Evolutionary conservation across 2,888 invertebrate genomes (phyloP), one percentile per base, ranked within the genome.

Genomic region (Oeneis ivallda): DNA sequence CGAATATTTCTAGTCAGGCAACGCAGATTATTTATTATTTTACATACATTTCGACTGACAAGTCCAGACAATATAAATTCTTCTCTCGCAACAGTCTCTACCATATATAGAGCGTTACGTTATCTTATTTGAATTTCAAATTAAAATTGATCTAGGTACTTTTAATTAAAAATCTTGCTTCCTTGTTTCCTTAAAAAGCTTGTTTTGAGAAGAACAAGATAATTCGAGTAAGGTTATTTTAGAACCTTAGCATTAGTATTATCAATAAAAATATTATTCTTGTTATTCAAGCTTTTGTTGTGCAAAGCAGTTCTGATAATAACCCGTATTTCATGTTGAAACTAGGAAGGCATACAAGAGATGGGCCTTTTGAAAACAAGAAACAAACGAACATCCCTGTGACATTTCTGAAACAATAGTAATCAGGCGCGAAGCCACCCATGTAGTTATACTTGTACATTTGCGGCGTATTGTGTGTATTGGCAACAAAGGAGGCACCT

Each of bases 1-100:
- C 78, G 76, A 75, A 64, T 64, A 61, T 67, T 54, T 39, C 39
- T 19, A 64, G 61, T 50, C 37, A 43, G 56, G 66, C 63, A 60
- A 37, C 37, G 13, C 17, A 8, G 34, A 53, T 54, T 52, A 53
- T 37, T 37, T 9, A 39, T 37, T 3, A 9, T 39, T 11, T 37
- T 37, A 15, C 17, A 39, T 17, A 17, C 1, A 54, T 17, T 17
- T 0, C 37, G 39, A 39, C 10, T 17, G 26, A 15, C 15, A 37
- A 15, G 15, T 54, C 54, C 37, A 54, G 17, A 53, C 34, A 15
- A 37, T 34, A 34, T 37, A 26, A 53, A 45, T 15, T 45, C 45
- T 15, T 15, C 1, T 45, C 45, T 45, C 45, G 45, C 7, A 15
- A 45, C 45, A 45, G 15, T 45, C n/a, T 13, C 43, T 43, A 43